These are phyloP conservation scores for Deilephila porcellus DNA, from an alignment of 2,888 invertebrate species.

Conservation along the genomic window DNA sequence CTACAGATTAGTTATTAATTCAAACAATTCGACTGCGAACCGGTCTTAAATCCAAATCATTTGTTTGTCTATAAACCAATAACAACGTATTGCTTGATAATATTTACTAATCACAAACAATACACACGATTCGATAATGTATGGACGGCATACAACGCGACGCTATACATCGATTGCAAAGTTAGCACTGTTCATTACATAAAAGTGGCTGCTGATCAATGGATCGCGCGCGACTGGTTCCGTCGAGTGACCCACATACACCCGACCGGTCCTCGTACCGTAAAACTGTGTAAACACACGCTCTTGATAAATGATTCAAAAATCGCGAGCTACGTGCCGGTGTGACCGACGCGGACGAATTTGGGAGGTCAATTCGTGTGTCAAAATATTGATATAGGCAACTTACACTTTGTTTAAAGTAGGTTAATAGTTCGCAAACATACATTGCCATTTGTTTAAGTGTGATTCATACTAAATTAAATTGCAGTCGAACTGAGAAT, in stretches of 20 bases:
- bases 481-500: too few species aligned
- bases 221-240: constrained; percentile 37
- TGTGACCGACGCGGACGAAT: background rate
- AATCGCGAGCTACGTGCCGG: constrained; percentile 51
- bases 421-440: too few species aligned
- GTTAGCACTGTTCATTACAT: constrained; percentile 15
- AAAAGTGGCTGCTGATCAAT: constrained; percentile 53
- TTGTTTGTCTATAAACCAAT: too few species aligned
- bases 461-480: too few species aligned
- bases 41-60: too few species aligned
- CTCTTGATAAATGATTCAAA: constrained; percentile 63
- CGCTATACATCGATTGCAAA: constrained; percentile 8
- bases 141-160: background rate
- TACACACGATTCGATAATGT: background rate
- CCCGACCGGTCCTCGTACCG: constrained; percentile 42
- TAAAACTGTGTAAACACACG: constrained; percentile 56
- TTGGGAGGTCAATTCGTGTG: background rate
- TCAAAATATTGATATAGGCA: background rate
- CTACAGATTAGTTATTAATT: too few species aligned
- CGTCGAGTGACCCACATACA: constrained; percentile 1
- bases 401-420: too few species aligned
- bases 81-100: background rate
- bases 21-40: too few species aligned
- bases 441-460: too few species aligned
- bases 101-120: background rate